Conservation (phyloP, 1,140 invertebrate species). For the Penaeus indicus region DNA sequence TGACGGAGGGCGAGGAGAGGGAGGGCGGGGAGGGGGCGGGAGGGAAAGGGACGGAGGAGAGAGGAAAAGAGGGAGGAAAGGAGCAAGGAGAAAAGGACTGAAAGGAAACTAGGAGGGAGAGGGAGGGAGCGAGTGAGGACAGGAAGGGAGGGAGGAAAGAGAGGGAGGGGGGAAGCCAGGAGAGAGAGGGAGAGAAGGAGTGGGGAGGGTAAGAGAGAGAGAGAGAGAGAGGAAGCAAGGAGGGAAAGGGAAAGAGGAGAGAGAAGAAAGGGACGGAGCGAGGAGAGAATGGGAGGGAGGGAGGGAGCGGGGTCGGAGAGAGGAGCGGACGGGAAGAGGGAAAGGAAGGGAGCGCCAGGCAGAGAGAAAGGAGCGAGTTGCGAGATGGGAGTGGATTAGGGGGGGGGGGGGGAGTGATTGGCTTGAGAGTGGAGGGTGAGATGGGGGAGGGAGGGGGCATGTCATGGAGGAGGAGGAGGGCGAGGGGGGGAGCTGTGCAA, state of each 20-base stretch:
- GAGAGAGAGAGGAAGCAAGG: no score
- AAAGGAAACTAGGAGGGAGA: slow-evolving; percentile 2
- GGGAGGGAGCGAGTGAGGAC: not conserved
- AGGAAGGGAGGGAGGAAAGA: not conserved
- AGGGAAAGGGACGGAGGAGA: not conserved
- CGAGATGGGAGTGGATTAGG: no score
- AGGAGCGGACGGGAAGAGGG: no score
- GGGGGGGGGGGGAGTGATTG: no score
- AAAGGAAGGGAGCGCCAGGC: no score
- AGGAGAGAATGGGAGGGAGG: not conserved
- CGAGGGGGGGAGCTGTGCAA: no score
- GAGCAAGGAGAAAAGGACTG: not conserved
- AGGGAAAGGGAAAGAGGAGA: not conserved
- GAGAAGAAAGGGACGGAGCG: not conserved
- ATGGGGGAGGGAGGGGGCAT: no score
- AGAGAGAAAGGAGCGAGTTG: no score
- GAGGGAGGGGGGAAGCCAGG: not conserved
- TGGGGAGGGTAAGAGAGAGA: no score
- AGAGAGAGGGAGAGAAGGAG: no score
- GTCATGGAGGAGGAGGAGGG: no score
- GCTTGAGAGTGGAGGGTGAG: no score
- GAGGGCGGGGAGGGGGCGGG: not conserved
- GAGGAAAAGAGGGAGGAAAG: not conserved
- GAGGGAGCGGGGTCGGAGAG: not conserved
- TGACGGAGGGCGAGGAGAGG: not conserved